phyloP scores from a whole-genome alignment of 2,797 vertebrate genomes.

The Apogon talboti region DNA sequence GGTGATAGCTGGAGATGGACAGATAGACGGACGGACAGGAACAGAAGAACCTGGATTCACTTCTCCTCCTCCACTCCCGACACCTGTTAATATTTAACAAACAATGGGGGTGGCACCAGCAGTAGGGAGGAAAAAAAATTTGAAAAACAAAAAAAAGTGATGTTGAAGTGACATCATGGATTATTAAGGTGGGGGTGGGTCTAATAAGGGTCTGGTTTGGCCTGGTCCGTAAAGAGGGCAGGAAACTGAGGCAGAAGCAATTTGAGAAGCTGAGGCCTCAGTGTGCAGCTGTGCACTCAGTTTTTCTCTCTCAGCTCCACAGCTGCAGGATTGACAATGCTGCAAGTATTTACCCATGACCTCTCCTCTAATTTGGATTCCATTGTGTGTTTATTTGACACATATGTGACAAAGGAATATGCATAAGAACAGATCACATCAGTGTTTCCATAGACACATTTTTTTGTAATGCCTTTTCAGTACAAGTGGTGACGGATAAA shows the following conservation, averaged over 20 bases:
- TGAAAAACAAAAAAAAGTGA: constrained; percentile 61
- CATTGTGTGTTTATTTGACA: constrained; percentile 42
- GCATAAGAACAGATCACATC: constrained; percentile 9
- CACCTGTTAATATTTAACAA: constrained; percentile 83
- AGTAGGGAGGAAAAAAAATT: constrained; percentile 39
- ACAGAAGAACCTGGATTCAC: constrained; percentile 35
- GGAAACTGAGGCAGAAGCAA: constrained; percentile 83
- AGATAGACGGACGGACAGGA: constrained; percentile 56
- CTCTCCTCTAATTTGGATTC: constrained; percentile 71
- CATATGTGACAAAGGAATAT: constrained; percentile 24
- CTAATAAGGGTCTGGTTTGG: constrained; percentile 75
- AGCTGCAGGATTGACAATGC: constrained; percentile 70
- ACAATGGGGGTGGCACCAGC: constrained; percentile 63
- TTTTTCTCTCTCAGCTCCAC: constrained; percentile 67
- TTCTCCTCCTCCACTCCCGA: constrained; percentile 33
- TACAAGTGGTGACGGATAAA: too few relatives aligned
- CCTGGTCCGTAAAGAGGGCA: constrained; percentile 71
- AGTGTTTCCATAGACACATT: constrained; percentile 1
- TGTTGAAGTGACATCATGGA: constrained; percentile 82
- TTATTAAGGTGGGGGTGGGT: constrained; percentile 78
- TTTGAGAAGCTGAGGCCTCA: constrained; percentile 81
- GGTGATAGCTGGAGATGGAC: constrained; percentile 66
- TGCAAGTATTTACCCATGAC: constrained; percentile 74
- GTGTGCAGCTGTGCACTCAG: constrained; percentile 80
- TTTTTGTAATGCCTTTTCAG: too few relatives aligned